These are phyloP conservation scores for Machimus atricapillus DNA, from an alignment of 2,888 invertebrate species.

Conservation along the genomic window DNA sequence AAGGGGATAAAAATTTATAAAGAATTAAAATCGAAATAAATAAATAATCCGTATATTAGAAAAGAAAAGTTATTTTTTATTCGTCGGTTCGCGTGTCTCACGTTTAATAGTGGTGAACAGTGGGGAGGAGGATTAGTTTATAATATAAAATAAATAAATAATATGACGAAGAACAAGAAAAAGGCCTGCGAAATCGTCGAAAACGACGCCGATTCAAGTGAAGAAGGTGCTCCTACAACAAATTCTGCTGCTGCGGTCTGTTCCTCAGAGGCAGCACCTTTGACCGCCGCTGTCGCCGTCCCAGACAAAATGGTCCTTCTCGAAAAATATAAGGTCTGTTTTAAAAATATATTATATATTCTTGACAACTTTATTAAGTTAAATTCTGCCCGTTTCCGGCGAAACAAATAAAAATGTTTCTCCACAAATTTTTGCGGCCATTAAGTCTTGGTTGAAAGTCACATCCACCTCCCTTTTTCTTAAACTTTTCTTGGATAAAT, in stretches of 20 bases:
- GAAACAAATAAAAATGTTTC: background rate
- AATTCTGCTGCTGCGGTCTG: background rate
- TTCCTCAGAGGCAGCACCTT: background rate
- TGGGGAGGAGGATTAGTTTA: background rate
- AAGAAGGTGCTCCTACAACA: background rate
- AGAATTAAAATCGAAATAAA: background rate
- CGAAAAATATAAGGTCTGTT: background rate
- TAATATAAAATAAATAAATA: background rate
- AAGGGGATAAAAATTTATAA: background rate
- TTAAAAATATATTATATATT: too few relatives aligned
- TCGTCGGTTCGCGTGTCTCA: background rate
- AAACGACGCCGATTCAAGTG: background rate
- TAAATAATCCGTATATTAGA: background rate
- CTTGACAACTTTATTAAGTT: too few relatives aligned
- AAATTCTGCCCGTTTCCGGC: too few relatives aligned
- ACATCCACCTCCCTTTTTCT: background rate
- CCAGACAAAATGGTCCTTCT: background rate
- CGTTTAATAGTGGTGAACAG: background rate
- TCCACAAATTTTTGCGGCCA: background rate
- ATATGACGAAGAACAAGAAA: background rate
- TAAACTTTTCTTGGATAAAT: background rate
- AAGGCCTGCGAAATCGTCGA: background rate
- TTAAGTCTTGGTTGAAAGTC: background rate
- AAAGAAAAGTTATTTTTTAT: background rate
- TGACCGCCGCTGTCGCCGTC: background rate